Conservation (phyloP, 2,797 vertebrate species). For the Botia kubotai region DNA sequence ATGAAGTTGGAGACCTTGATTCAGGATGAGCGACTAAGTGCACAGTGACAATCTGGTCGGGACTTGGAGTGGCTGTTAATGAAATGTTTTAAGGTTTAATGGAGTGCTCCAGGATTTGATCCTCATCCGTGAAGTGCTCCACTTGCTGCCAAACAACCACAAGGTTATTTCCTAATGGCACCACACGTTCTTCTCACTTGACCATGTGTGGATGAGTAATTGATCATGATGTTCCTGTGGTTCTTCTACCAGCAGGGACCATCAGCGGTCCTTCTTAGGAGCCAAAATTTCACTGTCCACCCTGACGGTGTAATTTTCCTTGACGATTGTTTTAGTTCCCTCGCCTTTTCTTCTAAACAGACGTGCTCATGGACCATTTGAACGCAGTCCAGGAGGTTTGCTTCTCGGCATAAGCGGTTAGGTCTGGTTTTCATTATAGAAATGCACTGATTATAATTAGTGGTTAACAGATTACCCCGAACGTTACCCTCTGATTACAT, state of each 20-base stretch:
- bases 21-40: constrained; percentile 18
- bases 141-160: constrained; percentile 37
- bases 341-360: constrained; percentile 25
- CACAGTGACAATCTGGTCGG: constrained; percentile 37
- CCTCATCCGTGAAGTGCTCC: constrained; percentile 35
- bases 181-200: constrained; percentile 14
- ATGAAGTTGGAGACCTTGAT: constrained; percentile 22
- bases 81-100: constrained; percentile 49
- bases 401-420: constrained; percentile 60
- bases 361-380: constrained; percentile 51
- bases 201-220: constrained; percentile 15
- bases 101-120: constrained; percentile 43
- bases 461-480: constrained; percentile 72
- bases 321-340: constrained; percentile 36
- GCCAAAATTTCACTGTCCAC: constrained; percentile 24
- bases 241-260: neutral
- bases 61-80: constrained; percentile 42
- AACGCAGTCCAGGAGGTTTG: constrained; percentile 44
- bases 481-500: constrained; percentile 74
- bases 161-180: constrained; percentile 46
- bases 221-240: constrained; percentile 11
- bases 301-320: constrained; percentile 49
- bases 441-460: constrained; percentile 77
- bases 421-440: constrained; percentile 72
- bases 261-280: constrained; percentile 16